These are phyloP conservation scores for Temnothorax ravouxi DNA, from an alignment of 2,888 invertebrate species.

Conservation along the genomic window DNA sequence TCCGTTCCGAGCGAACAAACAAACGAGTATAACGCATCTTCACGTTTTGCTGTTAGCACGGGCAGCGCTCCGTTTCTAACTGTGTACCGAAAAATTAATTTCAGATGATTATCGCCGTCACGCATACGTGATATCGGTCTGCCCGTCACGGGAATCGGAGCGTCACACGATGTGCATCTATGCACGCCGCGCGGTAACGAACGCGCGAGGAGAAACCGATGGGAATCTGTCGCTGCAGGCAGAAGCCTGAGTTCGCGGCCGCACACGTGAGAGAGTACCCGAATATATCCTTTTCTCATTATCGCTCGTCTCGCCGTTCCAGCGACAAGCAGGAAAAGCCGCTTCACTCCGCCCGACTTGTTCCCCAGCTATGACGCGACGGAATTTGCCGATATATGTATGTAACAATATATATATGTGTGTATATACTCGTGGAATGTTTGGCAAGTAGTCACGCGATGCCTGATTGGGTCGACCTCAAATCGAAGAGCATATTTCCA, in stretches of 20 bases:
- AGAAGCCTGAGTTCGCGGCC: no score
- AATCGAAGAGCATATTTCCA: conserved; percentile 3
- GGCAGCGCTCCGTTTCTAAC: background rate
- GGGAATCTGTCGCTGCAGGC: background rate
- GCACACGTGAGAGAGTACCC: background rate
- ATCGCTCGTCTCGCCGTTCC: background rate
- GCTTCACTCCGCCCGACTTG: background rate
- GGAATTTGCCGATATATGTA: background rate
- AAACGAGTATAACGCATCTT: background rate
- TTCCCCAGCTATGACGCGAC: background rate
- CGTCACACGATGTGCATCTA: background rate
- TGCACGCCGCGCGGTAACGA: background rate
- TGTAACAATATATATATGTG: background rate
- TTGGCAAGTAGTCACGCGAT: background rate
- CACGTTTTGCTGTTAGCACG: background rate
- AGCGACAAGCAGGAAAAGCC: background rate
- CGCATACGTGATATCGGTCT: conserved; percentile 10
- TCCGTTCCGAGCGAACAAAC: background rate
- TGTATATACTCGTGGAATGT: background rate
- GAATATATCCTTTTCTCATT: background rate
- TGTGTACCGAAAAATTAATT: conserved; percentile 24
- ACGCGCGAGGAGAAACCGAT: conserved; percentile 1
- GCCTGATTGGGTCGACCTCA: background rate
- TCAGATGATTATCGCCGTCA: conserved; percentile 8
- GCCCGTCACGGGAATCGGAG: conserved; percentile 13